Evolutionary conservation across 2,113 vertebrate genomes (phyloP).

Genomic region (Tupaia tana): DNA sequence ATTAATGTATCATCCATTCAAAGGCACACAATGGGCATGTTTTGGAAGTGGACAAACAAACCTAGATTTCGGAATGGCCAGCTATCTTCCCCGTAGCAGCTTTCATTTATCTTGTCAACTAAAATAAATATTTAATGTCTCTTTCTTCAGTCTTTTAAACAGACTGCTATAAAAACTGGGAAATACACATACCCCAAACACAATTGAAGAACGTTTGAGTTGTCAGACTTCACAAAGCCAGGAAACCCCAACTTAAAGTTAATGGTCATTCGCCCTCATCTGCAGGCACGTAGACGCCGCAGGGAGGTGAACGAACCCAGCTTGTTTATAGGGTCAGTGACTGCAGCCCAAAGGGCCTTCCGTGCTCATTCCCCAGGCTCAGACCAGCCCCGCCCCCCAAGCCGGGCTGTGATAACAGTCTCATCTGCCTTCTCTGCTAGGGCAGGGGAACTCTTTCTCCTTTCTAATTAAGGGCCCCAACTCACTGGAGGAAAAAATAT

Average conservation of each 20-base stretch:
- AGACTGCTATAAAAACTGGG: slow-evolving; percentile 63
- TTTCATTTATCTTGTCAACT: slow-evolving; percentile 78
- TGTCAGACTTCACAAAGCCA: slow-evolving; percentile 76
- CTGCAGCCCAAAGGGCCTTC: not conserved
- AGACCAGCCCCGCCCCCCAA: not conserved
- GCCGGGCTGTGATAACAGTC: slow-evolving; percentile 35
- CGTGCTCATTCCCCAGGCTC: not conserved
- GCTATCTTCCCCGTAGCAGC: slow-evolving; percentile 65
- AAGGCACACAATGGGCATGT: slow-evolving; percentile 77
- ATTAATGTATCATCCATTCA: slow-evolving; percentile 60
- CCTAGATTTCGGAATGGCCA: slow-evolving; percentile 48
- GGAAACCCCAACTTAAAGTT: slow-evolving; percentile 72
- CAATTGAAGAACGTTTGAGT: slow-evolving; percentile 47
- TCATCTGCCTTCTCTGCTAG: not conserved
- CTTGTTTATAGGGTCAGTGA: slow-evolving; percentile 66
- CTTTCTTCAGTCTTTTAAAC: slow-evolving; percentile 72
- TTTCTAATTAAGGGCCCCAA: slow-evolving; percentile 60
- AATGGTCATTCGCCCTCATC: slow-evolving; percentile 56
- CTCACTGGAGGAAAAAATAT: not conserved
- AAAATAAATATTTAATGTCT: slow-evolving; percentile 73
- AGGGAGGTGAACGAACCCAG: not conserved
- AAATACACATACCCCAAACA: slow-evolving; percentile 70
- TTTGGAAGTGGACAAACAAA: slow-evolving; percentile 75
- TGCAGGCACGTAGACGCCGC: slow-evolving; percentile 56
- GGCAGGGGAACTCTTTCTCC: not conserved